Evolutionary conservation across 2,888 invertebrate genomes (phyloP), one percentile per base, ranked within the genome.

Genomic region (Branchellion lobata): DNA sequence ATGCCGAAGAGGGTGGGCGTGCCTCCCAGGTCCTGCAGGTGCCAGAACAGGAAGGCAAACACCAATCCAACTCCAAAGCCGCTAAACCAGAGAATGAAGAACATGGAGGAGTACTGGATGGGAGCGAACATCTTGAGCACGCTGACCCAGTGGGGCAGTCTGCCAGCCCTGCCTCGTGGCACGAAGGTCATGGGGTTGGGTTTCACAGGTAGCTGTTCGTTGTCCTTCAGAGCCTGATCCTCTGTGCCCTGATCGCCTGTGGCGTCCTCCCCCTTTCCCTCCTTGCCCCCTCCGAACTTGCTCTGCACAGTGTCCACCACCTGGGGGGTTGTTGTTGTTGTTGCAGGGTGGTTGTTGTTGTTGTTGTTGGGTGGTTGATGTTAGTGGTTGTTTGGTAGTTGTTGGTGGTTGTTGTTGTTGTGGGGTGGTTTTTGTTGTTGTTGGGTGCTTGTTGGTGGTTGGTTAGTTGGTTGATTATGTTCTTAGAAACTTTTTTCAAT

Each of bases 21-120:
- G 18, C 99, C 99, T 21, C 95, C 96, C 86, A 95, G 93, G 87
- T 87, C 87, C 82, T 87, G 90, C 73, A 99, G 91, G 89, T 98
- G 97, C 99, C 98, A 99, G 90, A 97, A 99, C 80, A 99, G 92
- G 89, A 99, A 99, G 1, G 97, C 96, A 89, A 99, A 99, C 84
- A 98, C 97, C 84, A 99, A 90, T 0, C 98, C 99, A 85, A 98
- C 96, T 79, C 99, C 99, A 86, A 97, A 95, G 79, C 99, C 99
- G 96, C 99, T 97, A 89, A 95, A 96, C 95, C 97, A 97, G 74
- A 96, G 94, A 47, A 97, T 95, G 87, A 96, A 94, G 74, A 98
- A 81, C 76, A 83, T 79, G 29, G 82, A 80, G 83, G 85, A 93
- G 83, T 95, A 95, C 87, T 95, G 94, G 79, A 95, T 88, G 86